These are phyloP conservation scores for Nannoperca obscura DNA, from an alignment of 2,797 vertebrate species.

Conservation along the genomic window DNA sequence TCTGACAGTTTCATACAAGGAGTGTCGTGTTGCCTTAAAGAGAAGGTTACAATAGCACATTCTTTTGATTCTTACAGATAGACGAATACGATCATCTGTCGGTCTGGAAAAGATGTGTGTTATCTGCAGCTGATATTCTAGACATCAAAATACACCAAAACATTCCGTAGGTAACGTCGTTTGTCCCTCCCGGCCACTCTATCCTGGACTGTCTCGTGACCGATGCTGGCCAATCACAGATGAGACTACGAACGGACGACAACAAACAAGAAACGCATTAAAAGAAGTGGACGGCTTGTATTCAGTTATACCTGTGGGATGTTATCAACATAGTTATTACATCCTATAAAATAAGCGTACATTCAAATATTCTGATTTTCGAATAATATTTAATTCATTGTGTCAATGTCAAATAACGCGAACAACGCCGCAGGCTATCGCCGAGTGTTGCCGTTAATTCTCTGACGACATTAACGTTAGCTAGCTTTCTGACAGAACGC, in stretches of 20 bases:
- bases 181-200: conserved; percentile 26
- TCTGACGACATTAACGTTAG: not conserved
- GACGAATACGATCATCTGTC: too few relatives aligned
- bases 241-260: not conserved
- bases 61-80: not conserved
- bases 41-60: not conserved
- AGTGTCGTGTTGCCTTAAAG: not conserved
- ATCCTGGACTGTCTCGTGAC: conserved; percentile 38
- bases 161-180: too few relatives aligned
- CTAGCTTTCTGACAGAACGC: not conserved
- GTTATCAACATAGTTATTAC: fast-evolving
- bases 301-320: fast-evolving
- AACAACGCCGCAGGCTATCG: not conserved
- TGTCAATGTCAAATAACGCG: not conserved
- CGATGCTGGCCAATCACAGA: conserved; percentile 55
- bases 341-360: not conserved
- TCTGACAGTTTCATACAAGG: too few relatives aligned
- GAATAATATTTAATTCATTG: not conserved
- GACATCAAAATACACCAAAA: too few relatives aligned
- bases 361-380: not conserved
- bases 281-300: not conserved
- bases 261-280: conserved; percentile 25
- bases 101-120: not conserved
- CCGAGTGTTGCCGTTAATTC: not conserved
- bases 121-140: too few relatives aligned